A percentile compares a stretch with the other conserved stretches of the same genome.
Conservation (phyloP, 2,888 invertebrate genomes). For the Hartigia nigra region DNA sequence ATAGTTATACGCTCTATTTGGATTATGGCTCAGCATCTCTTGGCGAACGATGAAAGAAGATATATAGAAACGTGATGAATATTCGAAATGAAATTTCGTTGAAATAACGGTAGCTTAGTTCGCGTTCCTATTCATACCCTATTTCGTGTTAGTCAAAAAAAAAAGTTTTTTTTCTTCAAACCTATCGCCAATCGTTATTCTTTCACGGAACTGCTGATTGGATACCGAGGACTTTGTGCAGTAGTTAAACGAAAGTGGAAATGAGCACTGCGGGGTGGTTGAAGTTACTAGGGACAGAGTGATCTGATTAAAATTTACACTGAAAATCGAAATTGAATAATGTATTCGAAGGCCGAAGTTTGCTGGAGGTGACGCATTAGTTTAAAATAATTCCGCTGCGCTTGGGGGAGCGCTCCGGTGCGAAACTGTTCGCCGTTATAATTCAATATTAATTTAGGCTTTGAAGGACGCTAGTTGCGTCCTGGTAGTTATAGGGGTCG, state of each 20-base stretch:
- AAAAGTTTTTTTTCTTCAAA: not conserved
- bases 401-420: not conserved
- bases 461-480: not conserved
- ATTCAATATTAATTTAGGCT: not conserved
- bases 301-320: not conserved
- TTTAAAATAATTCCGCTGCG: not conserved
- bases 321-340: not conserved
- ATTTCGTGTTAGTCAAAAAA: not conserved
- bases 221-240: not conserved
- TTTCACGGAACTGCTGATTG: not conserved
- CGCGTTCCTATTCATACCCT: not conserved
- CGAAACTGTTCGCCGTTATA: not conserved
- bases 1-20: not conserved
- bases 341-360: not conserved
- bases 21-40: not conserved
- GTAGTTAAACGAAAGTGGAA: not conserved
- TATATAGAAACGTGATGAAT: not conserved
- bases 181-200: not conserved
- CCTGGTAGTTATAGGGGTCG: not conserved
- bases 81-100: not conserved
- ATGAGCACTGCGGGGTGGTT: not conserved
- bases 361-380: not conserved
- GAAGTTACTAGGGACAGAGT: not conserved
- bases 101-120: not conserved
- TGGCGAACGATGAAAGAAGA: not conserved